Percentiles rank a stretch among this genome's conserved stretches.
These are phyloP conservation scores for Thereuonema tuberculata DNA, from an alignment of 1,140 invertebrate species.

Conservation along the genomic window DNA sequence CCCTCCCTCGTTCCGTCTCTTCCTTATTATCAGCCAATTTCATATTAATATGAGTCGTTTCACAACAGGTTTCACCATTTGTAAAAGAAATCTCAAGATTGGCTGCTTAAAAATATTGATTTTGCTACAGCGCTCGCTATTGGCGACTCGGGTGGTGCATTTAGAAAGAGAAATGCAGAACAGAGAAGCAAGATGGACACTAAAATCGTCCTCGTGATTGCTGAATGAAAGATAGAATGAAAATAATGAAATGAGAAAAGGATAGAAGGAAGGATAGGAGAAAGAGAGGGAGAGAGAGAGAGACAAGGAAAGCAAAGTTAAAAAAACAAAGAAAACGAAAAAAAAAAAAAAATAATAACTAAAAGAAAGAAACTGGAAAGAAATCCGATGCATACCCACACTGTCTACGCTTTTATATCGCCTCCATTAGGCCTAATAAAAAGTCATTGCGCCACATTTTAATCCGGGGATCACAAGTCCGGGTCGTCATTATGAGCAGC, in stretches of 20 bases:
- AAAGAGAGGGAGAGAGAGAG: too few species aligned
- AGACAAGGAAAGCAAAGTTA: too few species aligned
- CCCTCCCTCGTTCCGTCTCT: too few species aligned
- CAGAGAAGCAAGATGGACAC: constrained; percentile 10
- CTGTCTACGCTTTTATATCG: too few species aligned
- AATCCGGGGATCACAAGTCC: neutral
- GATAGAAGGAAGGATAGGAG: too few species aligned
- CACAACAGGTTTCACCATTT: constrained; percentile 10
- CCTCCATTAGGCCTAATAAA: constrained; percentile 10
- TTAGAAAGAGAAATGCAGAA: neutral
- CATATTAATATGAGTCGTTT: constrained; percentile 11
- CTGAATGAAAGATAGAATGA: neutral
- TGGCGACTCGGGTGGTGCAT: neutral
- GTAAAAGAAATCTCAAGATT: constrained; percentile 11
- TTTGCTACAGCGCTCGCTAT: constrained; percentile 4
- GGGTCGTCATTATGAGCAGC: neutral
- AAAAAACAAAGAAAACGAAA: too few species aligned
- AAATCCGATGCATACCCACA: too few species aligned
- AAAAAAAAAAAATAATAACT: too few species aligned
- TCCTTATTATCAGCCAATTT: constrained; percentile 8
- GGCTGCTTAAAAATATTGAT: constrained; percentile 11
- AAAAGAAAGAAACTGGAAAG: too few species aligned
- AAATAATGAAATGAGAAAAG: too few species aligned
- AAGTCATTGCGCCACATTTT: neutral
- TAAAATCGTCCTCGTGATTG: neutral